Evolutionary conservation across 1,140 invertebrate species (phyloP).

Genomic region (Drosophila jambulina): DNA sequence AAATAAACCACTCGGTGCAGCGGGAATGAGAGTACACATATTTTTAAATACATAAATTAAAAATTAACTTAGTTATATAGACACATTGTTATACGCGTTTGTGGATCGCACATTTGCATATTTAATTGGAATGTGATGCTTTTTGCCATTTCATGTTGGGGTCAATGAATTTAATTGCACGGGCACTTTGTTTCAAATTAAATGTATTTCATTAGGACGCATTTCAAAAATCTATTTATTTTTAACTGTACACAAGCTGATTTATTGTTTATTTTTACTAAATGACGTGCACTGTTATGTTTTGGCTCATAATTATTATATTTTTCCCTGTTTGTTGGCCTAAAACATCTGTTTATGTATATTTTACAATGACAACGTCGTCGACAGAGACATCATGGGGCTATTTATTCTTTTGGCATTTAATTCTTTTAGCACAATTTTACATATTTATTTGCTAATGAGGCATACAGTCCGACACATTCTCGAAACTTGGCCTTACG

Average conservation of each 20-base stretch:
- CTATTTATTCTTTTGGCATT: conserved; percentile 35
- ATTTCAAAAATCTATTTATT: conserved; percentile 31
- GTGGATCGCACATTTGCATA: conserved; percentile 65
- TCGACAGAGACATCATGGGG: conserved; percentile 21
- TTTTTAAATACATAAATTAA: conserved; percentile 37
- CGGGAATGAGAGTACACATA: conserved; percentile 5
- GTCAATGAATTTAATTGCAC: conserved; percentile 71
- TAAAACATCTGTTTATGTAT: conserved; percentile 39
- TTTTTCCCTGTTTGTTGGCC: conserved; percentile 8
- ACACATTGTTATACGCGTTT: conserved; percentile 30
- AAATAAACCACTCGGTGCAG: conserved; percentile 23
- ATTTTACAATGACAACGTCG: conserved; percentile 23
- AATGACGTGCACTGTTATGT: conserved; percentile 27
- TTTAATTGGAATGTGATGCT: conserved; percentile 63
- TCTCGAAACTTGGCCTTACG: conserved; percentile 7
- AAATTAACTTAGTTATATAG: conserved; percentile 31
- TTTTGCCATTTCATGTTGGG: conserved; percentile 49
- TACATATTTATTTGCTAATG: conserved; percentile 62
- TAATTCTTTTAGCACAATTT: conserved; percentile 33
- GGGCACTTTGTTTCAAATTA: conserved; percentile 40
- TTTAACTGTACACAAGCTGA: conserved; percentile 15
- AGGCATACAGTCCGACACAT: conserved; percentile 50
- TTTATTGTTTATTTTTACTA: conserved; percentile 37
- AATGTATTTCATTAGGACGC: conserved; percentile 27
- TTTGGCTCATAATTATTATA: conserved; percentile 15